Percentiles rank a stretch among this genome's conserved stretches.
These are phyloP conservation scores for Megaceryle torquata DNA, from an alignment of 2,113 vertebrate genomes.

Conservation along the genomic window DNA sequence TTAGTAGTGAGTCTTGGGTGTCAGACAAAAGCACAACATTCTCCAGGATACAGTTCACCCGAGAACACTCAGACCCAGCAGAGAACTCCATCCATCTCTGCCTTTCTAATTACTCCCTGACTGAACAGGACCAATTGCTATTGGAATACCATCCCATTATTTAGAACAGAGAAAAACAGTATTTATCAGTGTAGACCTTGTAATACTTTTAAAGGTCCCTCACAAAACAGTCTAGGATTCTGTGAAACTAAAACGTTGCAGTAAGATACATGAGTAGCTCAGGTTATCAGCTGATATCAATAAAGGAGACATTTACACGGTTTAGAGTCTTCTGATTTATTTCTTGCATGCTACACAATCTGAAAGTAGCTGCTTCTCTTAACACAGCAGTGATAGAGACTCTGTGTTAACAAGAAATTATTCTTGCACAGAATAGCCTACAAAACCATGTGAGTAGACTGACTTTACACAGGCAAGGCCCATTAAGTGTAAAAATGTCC, in stretches of 20 bases:
- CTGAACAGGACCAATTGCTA: background rate
- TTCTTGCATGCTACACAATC: background rate
- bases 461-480: background rate
- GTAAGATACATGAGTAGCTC: background rate
- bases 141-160: background rate
- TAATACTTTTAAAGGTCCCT: background rate
- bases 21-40: background rate
- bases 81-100: background rate
- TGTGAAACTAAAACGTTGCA: background rate
- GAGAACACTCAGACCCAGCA: background rate
- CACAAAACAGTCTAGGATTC: background rate
- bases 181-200: background rate
- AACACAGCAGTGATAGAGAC: background rate
- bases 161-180: background rate
- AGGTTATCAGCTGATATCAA: background rate
- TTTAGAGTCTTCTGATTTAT: background rate
- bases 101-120: background rate
- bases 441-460: background rate
- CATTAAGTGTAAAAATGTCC: background rate
- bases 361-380: background rate
- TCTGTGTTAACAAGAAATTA: background rate
- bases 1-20: background rate
- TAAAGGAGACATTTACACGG: background rate
- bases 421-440: background rate
- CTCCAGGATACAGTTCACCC: background rate